phyloP scores from a whole-genome alignment of 2,113 vertebrate genomes.

The Labrus mixtus region DNA sequence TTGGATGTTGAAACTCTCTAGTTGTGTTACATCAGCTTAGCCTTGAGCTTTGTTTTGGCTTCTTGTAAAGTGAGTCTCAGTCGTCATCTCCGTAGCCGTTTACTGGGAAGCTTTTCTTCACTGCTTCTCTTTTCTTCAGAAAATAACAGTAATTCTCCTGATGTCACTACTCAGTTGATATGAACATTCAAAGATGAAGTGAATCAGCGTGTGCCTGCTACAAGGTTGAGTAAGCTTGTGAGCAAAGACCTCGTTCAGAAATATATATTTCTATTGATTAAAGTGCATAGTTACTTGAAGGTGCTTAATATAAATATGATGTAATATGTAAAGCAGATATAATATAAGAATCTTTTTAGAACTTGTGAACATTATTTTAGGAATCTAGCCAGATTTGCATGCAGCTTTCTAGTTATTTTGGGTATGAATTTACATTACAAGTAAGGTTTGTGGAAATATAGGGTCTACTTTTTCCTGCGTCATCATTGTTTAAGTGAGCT shows the following conservation, averaged over 20 bases:
- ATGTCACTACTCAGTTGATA: background rate
- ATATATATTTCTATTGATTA: background rate
- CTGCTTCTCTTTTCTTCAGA: background rate
- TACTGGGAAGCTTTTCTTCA: background rate
- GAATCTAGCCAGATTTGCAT: background rate
- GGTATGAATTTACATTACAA: slow-evolving; percentile 24
- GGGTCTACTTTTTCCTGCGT: slow-evolving; percentile 38
- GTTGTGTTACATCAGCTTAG: slow-evolving; percentile 3
- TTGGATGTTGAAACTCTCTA: background rate
- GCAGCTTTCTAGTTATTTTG: background rate
- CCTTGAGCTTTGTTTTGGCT: slow-evolving; percentile 1
- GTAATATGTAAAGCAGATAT: background rate
- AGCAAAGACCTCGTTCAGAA: background rate
- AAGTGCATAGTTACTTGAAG: background rate
- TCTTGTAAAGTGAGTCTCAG: background rate
- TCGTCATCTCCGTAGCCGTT: slow-evolving; percentile 11
- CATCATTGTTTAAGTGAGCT: slow-evolving; percentile 67
- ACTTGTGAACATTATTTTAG: too few species aligned
- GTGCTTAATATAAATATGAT: background rate
- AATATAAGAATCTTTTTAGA: background rate
- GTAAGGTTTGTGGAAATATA: slow-evolving; percentile 11
- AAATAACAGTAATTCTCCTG: background rate
- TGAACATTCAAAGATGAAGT: background rate
- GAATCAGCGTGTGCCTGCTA: background rate
- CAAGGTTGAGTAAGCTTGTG: background rate